phyloP scores from a whole-genome alignment of 2,113 vertebrate species.

The Macroglossus sobrinus region DNA sequence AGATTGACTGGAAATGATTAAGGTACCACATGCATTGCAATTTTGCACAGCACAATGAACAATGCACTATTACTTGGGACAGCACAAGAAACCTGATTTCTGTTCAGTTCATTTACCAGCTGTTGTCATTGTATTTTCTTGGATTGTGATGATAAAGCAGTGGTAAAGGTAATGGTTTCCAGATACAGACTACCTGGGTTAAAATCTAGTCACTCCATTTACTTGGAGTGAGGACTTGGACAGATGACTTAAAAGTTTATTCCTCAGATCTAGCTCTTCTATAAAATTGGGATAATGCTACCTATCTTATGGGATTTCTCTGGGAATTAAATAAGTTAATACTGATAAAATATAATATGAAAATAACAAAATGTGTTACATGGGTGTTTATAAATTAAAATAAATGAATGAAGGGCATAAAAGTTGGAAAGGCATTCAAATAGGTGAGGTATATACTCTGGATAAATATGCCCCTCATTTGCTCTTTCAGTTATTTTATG shows the following conservation, averaged over 20 bases:
- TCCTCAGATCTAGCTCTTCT: background rate
- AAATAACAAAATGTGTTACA: background rate
- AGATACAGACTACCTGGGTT: background rate
- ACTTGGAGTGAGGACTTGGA: background rate
- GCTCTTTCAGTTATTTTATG: background rate
- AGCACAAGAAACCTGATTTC: background rate
- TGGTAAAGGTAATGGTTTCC: background rate
- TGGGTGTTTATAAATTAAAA: background rate
- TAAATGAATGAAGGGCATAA: background rate
- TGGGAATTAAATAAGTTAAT: background rate
- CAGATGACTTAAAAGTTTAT: background rate
- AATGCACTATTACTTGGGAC: background rate
- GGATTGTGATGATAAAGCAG: background rate
- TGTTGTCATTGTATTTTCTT: background rate
- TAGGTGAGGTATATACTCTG: background rate
- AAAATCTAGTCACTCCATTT: background rate
- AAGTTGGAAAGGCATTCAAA: background rate
- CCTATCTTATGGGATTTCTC: background rate
- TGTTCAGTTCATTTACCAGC: background rate
- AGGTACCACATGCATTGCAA: background rate
- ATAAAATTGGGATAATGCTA: background rate
- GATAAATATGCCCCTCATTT: background rate
- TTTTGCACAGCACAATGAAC: background rate
- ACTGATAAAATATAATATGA: background rate
- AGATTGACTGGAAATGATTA: background rate